phyloP scores from a whole-genome alignment of 2,113 vertebrate genomes.

The Scopus umbretta region DNA sequence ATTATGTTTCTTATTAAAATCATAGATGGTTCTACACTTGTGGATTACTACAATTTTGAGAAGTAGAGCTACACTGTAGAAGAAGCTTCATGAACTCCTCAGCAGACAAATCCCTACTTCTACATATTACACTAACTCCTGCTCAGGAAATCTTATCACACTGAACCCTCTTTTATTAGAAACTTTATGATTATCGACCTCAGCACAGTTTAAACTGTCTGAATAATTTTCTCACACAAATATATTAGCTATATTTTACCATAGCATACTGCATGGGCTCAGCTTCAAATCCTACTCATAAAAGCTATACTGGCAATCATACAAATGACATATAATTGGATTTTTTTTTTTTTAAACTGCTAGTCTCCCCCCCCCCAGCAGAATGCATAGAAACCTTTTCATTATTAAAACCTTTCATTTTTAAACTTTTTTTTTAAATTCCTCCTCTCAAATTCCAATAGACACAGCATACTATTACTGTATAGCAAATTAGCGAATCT shows the following conservation, averaged over 20 bases:
- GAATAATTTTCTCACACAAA: slow-evolving; percentile 42
- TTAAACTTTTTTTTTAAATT: neutral
- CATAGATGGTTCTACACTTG: neutral
- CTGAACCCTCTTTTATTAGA: slow-evolving; percentile 62
- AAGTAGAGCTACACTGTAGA: neutral
- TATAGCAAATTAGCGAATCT: neutral
- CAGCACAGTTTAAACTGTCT: slow-evolving; percentile 18
- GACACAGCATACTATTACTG: neutral
- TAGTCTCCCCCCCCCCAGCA: neutral
- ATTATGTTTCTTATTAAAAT: slow-evolving; percentile 53
- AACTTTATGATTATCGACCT: slow-evolving; percentile 34
- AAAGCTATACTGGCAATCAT: slow-evolving; percentile 57
- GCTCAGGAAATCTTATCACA: slow-evolving; percentile 43
- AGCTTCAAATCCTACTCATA: slow-evolving; percentile 66
- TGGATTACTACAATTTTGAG: slow-evolving; percentile 6
- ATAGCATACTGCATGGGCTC: slow-evolving; percentile 60
- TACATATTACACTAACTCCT: slow-evolving; percentile 9
- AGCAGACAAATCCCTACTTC: slow-evolving; percentile 37
- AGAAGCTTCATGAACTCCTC: neutral
- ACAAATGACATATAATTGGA: slow-evolving; percentile 66
- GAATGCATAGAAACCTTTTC: neutral
- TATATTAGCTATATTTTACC: slow-evolving; percentile 66
- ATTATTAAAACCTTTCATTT: neutral
- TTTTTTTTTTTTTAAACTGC: slow-evolving; percentile 14
- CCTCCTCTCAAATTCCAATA: neutral